Conservation (phyloP, 2,113 vertebrate genomes). For the Todiramphus chloris region DNA sequence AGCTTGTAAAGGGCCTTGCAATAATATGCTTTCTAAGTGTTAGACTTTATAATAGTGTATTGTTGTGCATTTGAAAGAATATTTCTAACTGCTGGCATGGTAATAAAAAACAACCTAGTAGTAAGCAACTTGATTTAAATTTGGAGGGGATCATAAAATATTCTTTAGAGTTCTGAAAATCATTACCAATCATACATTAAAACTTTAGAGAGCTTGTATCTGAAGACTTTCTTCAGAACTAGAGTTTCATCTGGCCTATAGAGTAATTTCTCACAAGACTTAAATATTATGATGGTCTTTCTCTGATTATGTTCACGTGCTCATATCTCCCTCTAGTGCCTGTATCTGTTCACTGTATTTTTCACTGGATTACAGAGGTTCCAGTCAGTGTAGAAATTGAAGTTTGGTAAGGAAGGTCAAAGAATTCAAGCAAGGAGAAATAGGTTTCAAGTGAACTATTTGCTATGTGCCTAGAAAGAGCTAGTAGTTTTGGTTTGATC, state of each 20-base stretch:
- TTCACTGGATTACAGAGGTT: not conserved
- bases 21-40: not conserved
- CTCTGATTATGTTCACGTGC: not conserved
- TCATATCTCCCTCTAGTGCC: slow-evolving; percentile 45
- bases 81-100: not conserved
- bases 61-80: not conserved
- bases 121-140: not conserved
- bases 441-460: not conserved
- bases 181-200: not conserved
- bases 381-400: not conserved
- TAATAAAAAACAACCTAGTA: not conserved
- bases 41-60: not conserved
- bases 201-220: not conserved
- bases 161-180: not conserved
- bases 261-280: not conserved
- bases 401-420: not conserved
- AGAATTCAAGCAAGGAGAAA: not conserved
- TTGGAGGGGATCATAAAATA: not conserved
- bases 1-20: not conserved
- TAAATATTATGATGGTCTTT: not conserved
- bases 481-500: accelerated
- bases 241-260: not conserved
- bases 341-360: not conserved
- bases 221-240: not conserved
- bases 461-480: not conserved